Evolutionary conservation across 2,113 vertebrate genomes (phyloP), one percentile per base, ranked within the genome.

Genomic region (Podarcis muralis): DNA sequence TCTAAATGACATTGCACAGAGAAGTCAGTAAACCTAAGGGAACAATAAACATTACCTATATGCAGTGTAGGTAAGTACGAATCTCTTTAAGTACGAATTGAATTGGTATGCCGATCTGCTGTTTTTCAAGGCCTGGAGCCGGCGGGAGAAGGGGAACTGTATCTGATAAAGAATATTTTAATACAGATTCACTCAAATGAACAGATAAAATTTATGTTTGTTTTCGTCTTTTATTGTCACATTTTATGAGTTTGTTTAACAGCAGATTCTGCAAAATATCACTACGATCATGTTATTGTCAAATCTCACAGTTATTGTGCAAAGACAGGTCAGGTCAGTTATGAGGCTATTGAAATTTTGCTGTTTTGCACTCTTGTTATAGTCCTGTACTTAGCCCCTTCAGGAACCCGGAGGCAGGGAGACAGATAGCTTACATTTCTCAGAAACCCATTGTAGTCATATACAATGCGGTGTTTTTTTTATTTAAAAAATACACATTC

Each of bases 281-380:
- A 86, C 89, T 93, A 90, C 43, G 85, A 92, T n/a, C n/a, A 5
- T 65, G 5, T 88, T 59, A 59, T 59, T 81, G 53, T 93, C 92
- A 93, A 91, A 91, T 91, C 91, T 93, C 91, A 88, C 40, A 86
- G 85, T 91, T 90, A 43, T 90, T 91, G 93, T 91, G 78, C 32
- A 92, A 92, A 92, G 16, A 62, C 30, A 43, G 79, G 53, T 62
- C 88, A 95, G 90, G 91, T 22, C 16, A 87, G 76, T 81, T 81
- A 81, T 22, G 48, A 80, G 25, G 53, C 23, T 77, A 43, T 40
- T 77, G 22, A 32, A 23, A 62, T 81, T 1, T 80, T 80, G 48
- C 30, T 80, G 12, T 59, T 80, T 80, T 27, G 30, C 16, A 59
- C 18, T 30, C 2, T 18, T 35, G n/a, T 15, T 74, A 74, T 78